A percentile compares a stretch with the other conserved stretches of the same genome.
Evolutionary conservation across 2,797 vertebrate species (phyloP).

Genomic region (Eulemur coronatus): DNA sequence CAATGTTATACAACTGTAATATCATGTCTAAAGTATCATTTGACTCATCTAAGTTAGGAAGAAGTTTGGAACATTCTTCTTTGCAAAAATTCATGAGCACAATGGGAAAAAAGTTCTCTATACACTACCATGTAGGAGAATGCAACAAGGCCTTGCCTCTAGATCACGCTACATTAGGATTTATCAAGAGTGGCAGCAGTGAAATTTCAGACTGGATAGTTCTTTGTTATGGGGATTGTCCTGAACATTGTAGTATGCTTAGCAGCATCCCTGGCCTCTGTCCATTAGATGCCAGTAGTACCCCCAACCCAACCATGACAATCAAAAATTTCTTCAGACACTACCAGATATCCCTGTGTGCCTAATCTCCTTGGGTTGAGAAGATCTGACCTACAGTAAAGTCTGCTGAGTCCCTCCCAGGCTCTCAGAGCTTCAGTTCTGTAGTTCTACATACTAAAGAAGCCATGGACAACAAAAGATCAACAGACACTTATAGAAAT

Average conservation of each 20-base stretch:
- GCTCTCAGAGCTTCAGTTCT: not conserved
- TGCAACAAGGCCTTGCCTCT: not conserved
- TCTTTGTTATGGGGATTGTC: not conserved
- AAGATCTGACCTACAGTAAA: not conserved
- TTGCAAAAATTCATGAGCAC: not conserved
- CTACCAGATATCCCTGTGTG: not conserved
- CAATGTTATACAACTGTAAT: not conserved
- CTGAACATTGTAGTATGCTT: rapidly evolving
- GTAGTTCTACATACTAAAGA: not conserved
- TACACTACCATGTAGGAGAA: not conserved
- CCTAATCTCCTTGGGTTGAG: not conserved
- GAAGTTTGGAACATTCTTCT: not conserved
- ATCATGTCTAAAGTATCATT: not conserved
- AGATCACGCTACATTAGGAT: not conserved
- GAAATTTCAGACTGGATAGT: too few species aligned
- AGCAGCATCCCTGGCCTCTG: not conserved
- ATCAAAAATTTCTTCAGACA: not conserved
- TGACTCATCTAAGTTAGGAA: not conserved
- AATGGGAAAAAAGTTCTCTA: not conserved
- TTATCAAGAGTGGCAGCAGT: not conserved
- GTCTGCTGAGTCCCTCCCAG: not conserved
- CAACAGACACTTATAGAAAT: not conserved
- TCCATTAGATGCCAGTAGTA: not conserved
- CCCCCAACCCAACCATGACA: not conserved
- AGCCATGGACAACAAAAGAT: not conserved